Percentiles rank a stretch among this genome's conserved stretches.
These are phyloP conservation scores for Xanthorhoe spadicearia DNA, from an alignment of 2,888 invertebrate genomes.

Conservation along the genomic window DNA sequence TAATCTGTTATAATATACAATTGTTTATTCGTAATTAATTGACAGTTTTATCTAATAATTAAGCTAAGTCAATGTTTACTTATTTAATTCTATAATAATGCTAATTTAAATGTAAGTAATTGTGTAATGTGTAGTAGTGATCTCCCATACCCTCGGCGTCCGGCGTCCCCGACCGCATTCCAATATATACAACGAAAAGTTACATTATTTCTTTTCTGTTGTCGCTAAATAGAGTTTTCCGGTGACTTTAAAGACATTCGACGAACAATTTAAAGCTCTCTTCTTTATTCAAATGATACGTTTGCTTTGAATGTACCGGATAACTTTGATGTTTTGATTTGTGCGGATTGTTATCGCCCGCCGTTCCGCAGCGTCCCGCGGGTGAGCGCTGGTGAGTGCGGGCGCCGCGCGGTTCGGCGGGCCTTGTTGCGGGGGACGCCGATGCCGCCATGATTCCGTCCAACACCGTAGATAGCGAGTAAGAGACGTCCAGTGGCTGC, in stretches of 20 bases:
- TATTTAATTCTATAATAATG: constrained; percentile 81
- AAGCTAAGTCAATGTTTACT: constrained; percentile 84
- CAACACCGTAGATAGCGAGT: constrained; percentile 85
- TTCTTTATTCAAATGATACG: constrained; percentile 44
- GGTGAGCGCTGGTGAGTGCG: constrained; percentile 28
- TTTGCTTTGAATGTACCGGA: constrained; percentile 51
- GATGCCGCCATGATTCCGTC: constrained; percentile 84
- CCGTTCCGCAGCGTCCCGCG: constrained; percentile 47
- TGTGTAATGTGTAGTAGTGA: constrained; percentile 82
- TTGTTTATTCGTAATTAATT: constrained; percentile 65
- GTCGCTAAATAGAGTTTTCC: constrained; percentile 49
- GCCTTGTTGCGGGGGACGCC: constrained; percentile 57
- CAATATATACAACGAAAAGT: constrained; percentile 79
- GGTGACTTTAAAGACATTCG: constrained; percentile 50
- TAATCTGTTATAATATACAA: constrained; percentile 39
- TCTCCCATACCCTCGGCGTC: constrained; percentile 81
- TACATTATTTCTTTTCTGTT: constrained; percentile 66
- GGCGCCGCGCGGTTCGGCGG: constrained; percentile 42
- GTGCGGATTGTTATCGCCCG: constrained; percentile 45
- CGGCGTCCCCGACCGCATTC: constrained; percentile 66
- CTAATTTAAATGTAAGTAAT: constrained; percentile 82
- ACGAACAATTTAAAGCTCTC: constrained; percentile 58
- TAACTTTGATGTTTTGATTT: constrained; percentile 55
- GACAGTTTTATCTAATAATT: constrained; percentile 75
- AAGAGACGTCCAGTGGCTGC: constrained; percentile 85